A percentile compares a stretch with the other conserved stretches of the same genome.
These are phyloP conservation scores for Catalaphyllia jardinei DNA, from an alignment of 64 coral and sea anemone genomes.

Conservation along the genomic window DNA sequence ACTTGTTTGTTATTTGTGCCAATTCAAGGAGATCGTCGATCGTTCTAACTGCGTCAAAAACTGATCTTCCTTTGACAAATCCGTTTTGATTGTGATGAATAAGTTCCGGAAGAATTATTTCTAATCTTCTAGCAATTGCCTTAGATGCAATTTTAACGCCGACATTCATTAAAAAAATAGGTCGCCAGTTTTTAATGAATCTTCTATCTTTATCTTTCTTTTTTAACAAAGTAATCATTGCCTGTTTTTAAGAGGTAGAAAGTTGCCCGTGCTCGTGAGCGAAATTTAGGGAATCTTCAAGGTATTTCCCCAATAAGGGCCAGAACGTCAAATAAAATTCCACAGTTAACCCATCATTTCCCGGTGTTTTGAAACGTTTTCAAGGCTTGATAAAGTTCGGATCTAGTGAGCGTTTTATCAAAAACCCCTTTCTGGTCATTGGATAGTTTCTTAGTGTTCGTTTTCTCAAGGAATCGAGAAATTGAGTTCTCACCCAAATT, in stretches of 20 bases:
- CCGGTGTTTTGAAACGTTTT: too few relatives aligned
- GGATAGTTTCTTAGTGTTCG: background rate
- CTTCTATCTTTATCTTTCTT: slow-evolving; percentile 5
- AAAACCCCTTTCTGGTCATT: too few relatives aligned
- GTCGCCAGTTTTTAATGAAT: slow-evolving; percentile 3
- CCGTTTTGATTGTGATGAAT: too few relatives aligned
- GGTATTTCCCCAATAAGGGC: background rate
- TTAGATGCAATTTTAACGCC: slow-evolving; percentile 14
- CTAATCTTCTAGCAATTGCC: slow-evolving; percentile 1
- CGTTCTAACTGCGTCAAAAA: too few relatives aligned
- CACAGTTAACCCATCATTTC: too few relatives aligned
- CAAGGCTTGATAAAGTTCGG: too few relatives aligned
- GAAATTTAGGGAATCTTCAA: background rate
- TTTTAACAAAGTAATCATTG: background rate
- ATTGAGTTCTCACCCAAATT: background rate
- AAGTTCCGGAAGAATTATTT: too few relatives aligned
- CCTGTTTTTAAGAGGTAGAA: slow-evolving; percentile 11
- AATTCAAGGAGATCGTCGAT: too few relatives aligned
- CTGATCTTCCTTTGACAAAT: too few relatives aligned
- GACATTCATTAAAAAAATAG: slow-evolving; percentile 8
- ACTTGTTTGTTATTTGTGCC: too few relatives aligned
- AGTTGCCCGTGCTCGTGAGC: background rate
- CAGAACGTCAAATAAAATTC: background rate
- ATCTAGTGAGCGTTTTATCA: background rate
- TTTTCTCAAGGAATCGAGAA: background rate